Evolutionary conservation across 2,888 invertebrate species (phyloP), one percentile per base, ranked within the genome.

Genomic region (Tridacna gigas): DNA sequence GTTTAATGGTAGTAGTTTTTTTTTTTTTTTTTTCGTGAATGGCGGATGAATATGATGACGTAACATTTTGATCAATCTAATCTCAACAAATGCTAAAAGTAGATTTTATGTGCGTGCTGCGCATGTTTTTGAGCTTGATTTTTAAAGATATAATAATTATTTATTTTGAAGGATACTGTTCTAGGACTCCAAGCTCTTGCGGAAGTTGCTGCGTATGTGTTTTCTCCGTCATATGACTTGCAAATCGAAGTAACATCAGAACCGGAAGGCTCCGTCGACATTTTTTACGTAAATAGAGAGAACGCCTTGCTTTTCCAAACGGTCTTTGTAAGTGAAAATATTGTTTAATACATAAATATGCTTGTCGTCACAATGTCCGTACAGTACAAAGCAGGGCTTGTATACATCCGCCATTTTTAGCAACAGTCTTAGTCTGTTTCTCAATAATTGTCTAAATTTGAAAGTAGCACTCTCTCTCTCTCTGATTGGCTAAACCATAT

Each of bases 141-240:
- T 9, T 4, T 60, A 60, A 4, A 60, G 2, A 60, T 60, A 60
- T 37, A 37, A 37, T 9, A 56, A 25, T 9, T 0, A 63, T 28
- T 26, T n/a, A 13, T 65, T 2, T 80, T 84, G 7, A 79, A 94
- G 94, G 95, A 95, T 77, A 95, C 95, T 0, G 94, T 95, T 12
- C 86, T 95, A 48, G 94, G 92, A n/a, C 89, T 95, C 45, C 93
- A 94, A 86, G 93, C 94, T 18, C 84, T 95, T 66, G 92, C 94
- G 11, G 89, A 89, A 60, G 90, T 92, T 74, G 94, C 92, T 7
- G 80, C 86, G 20, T 71, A 90, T 20, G 76, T 86, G 0, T 86
- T 79, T 51, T 74, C 82, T 9, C 56, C 81, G 9, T 65, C 77
- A 11, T 82, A 85, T 45, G 77, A 61, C 28, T 48, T 85, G 37